Base-by-base conservation (phyloP, 2,797 vertebrate species). In the Sebastiscus albofasciatus region DNA sequence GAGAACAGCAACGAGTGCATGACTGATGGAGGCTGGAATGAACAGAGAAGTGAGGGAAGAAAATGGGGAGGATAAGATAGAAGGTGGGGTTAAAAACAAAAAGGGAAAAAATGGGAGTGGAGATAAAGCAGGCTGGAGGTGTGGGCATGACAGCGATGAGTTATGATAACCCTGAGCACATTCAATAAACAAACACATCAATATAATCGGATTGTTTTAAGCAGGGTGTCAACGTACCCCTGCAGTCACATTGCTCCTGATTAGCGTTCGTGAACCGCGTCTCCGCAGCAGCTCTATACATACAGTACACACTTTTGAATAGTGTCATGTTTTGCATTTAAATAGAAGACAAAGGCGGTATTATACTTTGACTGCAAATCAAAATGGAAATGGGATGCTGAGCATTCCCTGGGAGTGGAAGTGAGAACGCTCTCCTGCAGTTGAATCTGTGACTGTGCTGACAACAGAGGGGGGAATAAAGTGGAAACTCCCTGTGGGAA, bases 11-110 rank as follows among this genome's bases (percentile, higher is more conserved):
- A 86, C 4, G 67, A 87, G 89, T 54, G 86, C 80, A 39, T 91
- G 91, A 92, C 80, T 79, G 89, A 93, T 92, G 88, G 82, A 87
- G 83, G 62, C 79, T 72, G 77, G 79, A 71, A 88, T 82, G 82
- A 89, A 78, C 3, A 42, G 76, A 73, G 79, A 87, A 76, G 71
- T 16, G 55, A 18, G 52, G 72, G 42, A 18, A 59, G 6, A 12
- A 49, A 49, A 20, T 7, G 7, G 12, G 54, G 71, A 58, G 62
- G 69, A 67, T 1, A 42, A 62, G 54, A 69, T 22, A 20, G 69
- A 69, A 68, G 72, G 68, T 74, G 82, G 77, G 67, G 72, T 77
- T 39, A 52, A 49, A 76, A 76, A 72, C 2, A 67, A 56, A 67
- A 78, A 11, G 16, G 27, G 8, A 69, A 29, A 72, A 72, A 70